These are phyloP conservation scores for Ophion ellenae DNA, from an alignment of 2,888 invertebrate genomes.

Conservation along the genomic window DNA sequence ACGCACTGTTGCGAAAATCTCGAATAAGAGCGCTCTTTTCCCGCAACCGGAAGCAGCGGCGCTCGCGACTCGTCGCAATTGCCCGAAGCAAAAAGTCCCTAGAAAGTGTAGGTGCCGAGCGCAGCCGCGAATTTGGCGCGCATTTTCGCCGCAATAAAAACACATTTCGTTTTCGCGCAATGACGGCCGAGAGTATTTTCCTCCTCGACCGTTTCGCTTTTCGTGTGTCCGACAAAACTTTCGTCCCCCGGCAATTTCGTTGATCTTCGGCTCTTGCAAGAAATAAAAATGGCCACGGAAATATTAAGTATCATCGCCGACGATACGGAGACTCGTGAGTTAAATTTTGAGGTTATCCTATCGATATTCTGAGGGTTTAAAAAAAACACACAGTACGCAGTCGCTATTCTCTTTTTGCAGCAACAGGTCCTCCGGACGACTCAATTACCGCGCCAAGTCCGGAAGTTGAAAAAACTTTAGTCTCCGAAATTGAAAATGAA, in stretches of 20 bases:
- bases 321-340: background rate
- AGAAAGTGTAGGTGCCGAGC: background rate
- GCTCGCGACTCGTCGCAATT: background rate
- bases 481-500: background rate
- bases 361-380: background rate
- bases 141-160: background rate
- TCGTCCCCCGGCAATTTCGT: background rate
- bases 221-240: background rate
- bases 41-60: background rate
- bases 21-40: background rate
- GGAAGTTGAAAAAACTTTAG: background rate
- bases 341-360: conserved; percentile 10
- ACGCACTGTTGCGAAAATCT: background rate
- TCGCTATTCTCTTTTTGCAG: background rate
- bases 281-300: background rate
- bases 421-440: background rate
- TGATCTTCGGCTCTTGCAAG: background rate
- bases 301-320: background rate
- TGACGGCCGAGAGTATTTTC: conserved; percentile 6
- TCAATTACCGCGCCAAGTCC: background rate
- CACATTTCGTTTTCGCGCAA: background rate
- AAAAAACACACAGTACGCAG: background rate
- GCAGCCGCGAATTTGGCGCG: conserved; percentile 22
- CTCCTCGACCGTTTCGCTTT: background rate
- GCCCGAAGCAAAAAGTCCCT: background rate